Evolutionary conservation across 2,797 vertebrate genomes (phyloP).

Genomic region (Mus minutoides): DNA sequence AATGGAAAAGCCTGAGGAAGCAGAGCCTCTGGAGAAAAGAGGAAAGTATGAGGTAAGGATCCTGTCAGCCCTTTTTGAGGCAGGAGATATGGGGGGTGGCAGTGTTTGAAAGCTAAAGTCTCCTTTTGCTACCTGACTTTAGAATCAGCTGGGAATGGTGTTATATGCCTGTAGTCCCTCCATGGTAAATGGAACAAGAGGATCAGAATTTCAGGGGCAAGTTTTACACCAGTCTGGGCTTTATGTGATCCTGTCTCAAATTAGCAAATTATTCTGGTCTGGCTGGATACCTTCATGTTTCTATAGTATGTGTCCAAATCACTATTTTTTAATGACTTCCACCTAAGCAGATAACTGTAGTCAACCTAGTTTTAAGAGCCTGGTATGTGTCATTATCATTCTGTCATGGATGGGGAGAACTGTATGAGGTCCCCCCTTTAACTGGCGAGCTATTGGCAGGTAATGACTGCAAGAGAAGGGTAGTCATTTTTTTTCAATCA

Average conservation of each 20-base stretch:
- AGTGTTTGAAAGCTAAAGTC: constrained; percentile 25
- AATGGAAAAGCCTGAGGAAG: constrained; percentile 84
- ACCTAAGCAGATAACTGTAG: neutral
- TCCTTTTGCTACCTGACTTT: neutral
- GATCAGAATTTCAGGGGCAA: neutral
- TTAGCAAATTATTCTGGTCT: neutral
- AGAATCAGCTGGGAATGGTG: neutral
- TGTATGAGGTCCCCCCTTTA: too few relatives aligned
- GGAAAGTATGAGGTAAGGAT: constrained; percentile 94
- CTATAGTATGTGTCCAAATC: neutral
- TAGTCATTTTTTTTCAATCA: accelerated
- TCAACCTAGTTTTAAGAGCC: neutral
- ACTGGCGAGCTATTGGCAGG: neutral
- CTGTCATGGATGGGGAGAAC: neutral
- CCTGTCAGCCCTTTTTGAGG: constrained; percentile 50
- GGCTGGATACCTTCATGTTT: neutral
- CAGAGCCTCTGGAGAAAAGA: constrained; percentile 93
- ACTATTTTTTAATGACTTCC: neutral
- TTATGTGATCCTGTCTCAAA: neutral
- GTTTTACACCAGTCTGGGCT: neutral
- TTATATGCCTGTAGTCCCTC: neutral
- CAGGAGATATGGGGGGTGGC: neutral
- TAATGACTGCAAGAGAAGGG: neutral
- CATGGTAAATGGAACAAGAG: neutral
- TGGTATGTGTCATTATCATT: neutral